phyloP scores from a whole-genome alignment of 2,113 vertebrate genomes.

The Equus quagga region DNA sequence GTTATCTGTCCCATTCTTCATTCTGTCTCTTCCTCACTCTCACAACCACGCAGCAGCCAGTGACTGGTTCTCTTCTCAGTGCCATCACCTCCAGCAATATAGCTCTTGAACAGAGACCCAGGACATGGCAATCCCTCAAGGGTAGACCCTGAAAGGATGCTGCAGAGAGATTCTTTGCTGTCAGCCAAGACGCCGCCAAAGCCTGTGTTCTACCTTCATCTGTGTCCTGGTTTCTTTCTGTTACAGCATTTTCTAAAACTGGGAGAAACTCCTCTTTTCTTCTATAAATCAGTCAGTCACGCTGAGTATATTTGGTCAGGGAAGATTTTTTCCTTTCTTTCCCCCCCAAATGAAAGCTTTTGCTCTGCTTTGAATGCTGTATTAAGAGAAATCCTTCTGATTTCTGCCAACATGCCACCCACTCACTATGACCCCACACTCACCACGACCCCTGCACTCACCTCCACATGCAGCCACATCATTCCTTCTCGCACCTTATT shows the following conservation, averaged over 20 bases:
- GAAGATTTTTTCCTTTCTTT: neutral
- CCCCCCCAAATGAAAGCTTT: neutral
- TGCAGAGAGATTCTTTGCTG: neutral
- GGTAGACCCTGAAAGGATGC: neutral
- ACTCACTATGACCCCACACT: neutral
- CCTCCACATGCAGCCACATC: neutral
- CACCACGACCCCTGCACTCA: neutral
- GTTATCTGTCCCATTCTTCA: neutral
- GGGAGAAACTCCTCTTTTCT: neutral
- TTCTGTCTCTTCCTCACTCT: neutral
- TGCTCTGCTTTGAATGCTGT: neutral
- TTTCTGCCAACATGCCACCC: neutral
- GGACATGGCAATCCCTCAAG: neutral
- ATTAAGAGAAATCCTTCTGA: neutral
- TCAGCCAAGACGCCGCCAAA: neutral
- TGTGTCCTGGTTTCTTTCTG: neutral
- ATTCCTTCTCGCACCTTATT: neutral
- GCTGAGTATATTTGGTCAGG: neutral
- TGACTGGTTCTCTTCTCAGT: neutral
- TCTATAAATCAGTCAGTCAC: neutral
- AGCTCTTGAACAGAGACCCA: neutral
- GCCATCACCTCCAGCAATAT: accelerated
- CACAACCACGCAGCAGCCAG: neutral
- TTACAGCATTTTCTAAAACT: neutral
- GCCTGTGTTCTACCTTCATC: neutral